These are phyloP conservation scores for Siphlonurus alternatus DNA, from an alignment of 2,888 invertebrate species.

Conservation along the genomic window DNA sequence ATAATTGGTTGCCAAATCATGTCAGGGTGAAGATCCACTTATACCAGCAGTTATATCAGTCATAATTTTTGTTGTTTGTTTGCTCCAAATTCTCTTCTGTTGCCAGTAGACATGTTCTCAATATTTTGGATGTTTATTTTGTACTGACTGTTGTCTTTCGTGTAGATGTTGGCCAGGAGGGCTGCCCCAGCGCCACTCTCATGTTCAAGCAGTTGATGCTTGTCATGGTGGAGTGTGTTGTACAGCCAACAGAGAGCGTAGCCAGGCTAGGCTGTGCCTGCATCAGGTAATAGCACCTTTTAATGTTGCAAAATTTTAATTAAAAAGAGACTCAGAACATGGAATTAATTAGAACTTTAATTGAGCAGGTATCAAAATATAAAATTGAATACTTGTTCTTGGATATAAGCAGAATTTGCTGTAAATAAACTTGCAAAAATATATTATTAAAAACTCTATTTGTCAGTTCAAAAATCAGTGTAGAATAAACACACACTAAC, in stretches of 20 bases:
- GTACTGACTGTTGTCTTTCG: neutral
- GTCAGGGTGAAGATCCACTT: slow-evolving; percentile 23
- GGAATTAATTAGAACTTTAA: too few species aligned
- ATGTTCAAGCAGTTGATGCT: slow-evolving; percentile 72
- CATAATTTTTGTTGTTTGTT: slow-evolving; percentile 1
- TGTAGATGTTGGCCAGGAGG: neutral
- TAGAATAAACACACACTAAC: too few species aligned
- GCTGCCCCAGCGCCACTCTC: slow-evolving; percentile 33
- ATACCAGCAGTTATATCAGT: slow-evolving; percentile 30
- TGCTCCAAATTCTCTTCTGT: neutral
- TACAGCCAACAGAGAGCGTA: slow-evolving; percentile 77
- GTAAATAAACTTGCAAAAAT: too few species aligned
- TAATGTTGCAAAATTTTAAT: neutral
- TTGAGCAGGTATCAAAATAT: too few species aligned
- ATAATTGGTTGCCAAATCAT: slow-evolving; percentile 16
- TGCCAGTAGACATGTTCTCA: slow-evolving; percentile 4
- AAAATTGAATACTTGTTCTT: neutral
- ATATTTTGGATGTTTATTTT: neutral
- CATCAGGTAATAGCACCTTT: slow-evolving; percentile 35
- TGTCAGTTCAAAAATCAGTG: too few species aligned
- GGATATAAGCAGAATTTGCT: too few species aligned
- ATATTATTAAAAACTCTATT: too few species aligned
- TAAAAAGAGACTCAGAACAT: neutral
- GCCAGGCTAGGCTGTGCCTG: slow-evolving; percentile 86
- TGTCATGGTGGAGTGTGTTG: slow-evolving; percentile 78